phyloP scores from a whole-genome alignment of 2,888 invertebrate species.

The Philaethria dido region DNA sequence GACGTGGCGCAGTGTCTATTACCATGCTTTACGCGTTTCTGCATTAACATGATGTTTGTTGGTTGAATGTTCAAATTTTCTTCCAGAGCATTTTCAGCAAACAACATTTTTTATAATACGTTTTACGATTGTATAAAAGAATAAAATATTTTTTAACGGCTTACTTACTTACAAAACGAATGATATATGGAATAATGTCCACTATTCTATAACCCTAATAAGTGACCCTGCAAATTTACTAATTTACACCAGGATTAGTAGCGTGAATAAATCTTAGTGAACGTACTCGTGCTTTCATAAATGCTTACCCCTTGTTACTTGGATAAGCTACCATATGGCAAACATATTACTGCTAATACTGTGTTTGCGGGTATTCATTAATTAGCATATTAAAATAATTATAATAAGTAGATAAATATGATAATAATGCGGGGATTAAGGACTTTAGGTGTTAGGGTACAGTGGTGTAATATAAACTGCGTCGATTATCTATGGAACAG shows the following conservation, averaged over 20 bases:
- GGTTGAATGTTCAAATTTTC: too few species aligned
- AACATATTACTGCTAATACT: conserved; percentile 35
- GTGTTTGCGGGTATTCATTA: conserved; percentile 9
- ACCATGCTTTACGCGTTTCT: too few species aligned
- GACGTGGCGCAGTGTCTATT: too few species aligned
- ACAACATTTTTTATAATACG: too few species aligned
- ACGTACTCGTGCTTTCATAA: conserved; percentile 36
- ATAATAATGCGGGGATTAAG: not conserved
- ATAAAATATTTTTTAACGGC: too few species aligned
- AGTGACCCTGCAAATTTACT: not conserved
- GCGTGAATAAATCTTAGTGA: conserved; percentile 38
- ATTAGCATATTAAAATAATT: conserved; percentile 24
- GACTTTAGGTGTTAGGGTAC: not conserved
- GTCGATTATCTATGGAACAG: not conserved
- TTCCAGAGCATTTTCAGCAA: too few species aligned
- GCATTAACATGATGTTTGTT: too few species aligned
- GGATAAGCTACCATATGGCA: conserved; percentile 40
- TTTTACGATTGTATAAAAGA: too few species aligned
- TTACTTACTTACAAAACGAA: too few species aligned
- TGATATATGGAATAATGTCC: not conserved
- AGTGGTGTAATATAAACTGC: not conserved
- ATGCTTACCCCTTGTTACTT: conserved; percentile 37
- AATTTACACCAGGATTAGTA: conserved; percentile 34
- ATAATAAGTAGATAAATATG: conserved; percentile 8
- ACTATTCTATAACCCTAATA: not conserved